phyloP scores from a whole-genome alignment of 2,797 vertebrate genomes.

The Austrolebias charrua region DNA sequence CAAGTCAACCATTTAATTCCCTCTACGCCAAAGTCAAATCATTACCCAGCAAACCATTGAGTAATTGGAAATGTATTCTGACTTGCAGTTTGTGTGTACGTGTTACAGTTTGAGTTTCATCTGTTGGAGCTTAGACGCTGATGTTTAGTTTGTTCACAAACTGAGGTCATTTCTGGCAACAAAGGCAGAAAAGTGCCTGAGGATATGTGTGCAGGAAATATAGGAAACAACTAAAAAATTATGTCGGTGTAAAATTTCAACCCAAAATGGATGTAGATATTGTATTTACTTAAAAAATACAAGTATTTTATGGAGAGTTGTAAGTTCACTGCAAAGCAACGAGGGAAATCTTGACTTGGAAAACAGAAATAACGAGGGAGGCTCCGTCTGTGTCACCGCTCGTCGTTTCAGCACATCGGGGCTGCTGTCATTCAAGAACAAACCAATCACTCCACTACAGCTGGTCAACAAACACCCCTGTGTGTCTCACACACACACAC shows the following conservation, averaged over 20 bases:
- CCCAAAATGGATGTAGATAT: no score
- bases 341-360: conserved; percentile 34
- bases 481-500: conserved; percentile 26
- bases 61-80: conserved; percentile 68
- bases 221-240: no score
- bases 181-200: conserved; percentile 59
- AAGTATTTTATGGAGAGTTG: conserved; percentile 1
- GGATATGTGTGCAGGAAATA: conserved; percentile 17
- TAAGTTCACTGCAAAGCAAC: conserved; percentile 39
- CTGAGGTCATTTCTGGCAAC: conserved; percentile 66
- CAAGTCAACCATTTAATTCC: conserved; percentile 71
- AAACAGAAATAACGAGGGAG: conserved; percentile 57
- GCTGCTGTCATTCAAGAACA: conserved; percentile 54
- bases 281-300: background rate
- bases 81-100: conserved; percentile 23
- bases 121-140: conserved; percentile 31
- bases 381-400: conserved; percentile 30
- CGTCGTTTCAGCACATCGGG: conserved; percentile 31
- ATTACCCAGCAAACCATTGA: conserved; percentile 71
- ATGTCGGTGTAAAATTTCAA: no score
- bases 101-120: conserved; percentile 22
- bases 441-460: conserved; percentile 60
- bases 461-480: conserved; percentile 43
- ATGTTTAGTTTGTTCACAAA: conserved; percentile 73
- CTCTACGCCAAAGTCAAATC: conserved; percentile 64